Evolutionary conservation across 2,797 vertebrate genomes (phyloP).

Genomic region (Stomatorhinus walkeri): DNA sequence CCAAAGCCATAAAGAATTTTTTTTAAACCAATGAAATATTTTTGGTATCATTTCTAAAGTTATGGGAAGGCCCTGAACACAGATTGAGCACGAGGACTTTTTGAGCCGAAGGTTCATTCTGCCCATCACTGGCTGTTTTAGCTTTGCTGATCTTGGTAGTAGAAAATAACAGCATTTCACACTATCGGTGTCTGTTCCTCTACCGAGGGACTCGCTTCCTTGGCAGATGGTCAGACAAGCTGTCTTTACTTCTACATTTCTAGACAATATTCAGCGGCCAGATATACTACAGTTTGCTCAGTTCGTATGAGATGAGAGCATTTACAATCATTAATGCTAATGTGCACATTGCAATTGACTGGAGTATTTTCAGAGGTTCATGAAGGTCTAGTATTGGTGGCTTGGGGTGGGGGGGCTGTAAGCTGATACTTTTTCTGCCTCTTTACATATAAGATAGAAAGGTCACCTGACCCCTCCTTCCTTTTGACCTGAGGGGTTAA

Average conservation of each 20-base stretch:
- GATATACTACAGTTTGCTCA: background rate
- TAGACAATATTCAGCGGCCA: background rate
- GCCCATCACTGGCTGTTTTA: conserved; percentile 17
- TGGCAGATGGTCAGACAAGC: background rate
- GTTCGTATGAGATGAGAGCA: background rate
- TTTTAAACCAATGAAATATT: conserved; percentile 39
- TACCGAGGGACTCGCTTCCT: background rate
- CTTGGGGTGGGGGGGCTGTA: background rate
- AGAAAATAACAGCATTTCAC: background rate
- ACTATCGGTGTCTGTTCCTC: background rate
- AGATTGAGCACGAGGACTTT: background rate
- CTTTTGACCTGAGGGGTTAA: conserved; percentile 43
- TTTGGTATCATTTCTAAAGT: conserved; percentile 21
- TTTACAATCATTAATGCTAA: background rate
- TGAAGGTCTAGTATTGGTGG: background rate
- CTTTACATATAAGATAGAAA: conserved; percentile 44
- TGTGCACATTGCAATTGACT: background rate
- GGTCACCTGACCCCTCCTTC: conserved; percentile 31
- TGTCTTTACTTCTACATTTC: background rate
- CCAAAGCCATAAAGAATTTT: conserved; percentile 44
- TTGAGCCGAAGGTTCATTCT: background rate
- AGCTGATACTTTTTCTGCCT: conserved; percentile 18
- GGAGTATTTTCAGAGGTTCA: background rate
- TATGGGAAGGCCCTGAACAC: background rate
- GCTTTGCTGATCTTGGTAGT: background rate